Evolutionary conservation across 2,888 invertebrate genomes (phyloP).

Genomic region (Oscheius onirici): DNA sequence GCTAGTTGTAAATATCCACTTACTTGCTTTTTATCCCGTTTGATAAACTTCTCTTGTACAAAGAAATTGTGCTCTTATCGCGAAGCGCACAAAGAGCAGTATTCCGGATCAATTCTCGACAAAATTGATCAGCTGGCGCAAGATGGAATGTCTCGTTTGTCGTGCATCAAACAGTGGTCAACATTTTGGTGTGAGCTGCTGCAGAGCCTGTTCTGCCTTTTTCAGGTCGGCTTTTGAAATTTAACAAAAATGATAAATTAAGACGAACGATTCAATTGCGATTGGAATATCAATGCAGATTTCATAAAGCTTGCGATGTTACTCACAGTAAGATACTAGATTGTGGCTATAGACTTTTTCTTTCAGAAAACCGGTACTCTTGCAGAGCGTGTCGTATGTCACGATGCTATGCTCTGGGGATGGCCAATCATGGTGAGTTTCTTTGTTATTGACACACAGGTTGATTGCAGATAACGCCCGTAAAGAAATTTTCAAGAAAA

Average conservation of each 20-base stretch:
- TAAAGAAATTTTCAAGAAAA: neutral
- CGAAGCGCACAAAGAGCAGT: neutral
- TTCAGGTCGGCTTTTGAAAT: constrained; percentile 18
- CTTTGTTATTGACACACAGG: neutral
- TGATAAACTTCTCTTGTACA: neutral
- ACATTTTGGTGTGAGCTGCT: constrained; percentile 51
- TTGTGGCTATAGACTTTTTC: too few relatives aligned
- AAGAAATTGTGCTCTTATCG: constrained; percentile 15
- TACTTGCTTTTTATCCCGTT: neutral
- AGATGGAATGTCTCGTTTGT: constrained; percentile 45
- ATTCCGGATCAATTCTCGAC: neutral
- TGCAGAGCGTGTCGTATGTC: constrained; percentile 47
- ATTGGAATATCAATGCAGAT: constrained; percentile 45
- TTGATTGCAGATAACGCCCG: neutral
- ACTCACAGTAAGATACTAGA: constrained; percentile 52
- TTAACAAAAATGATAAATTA: too few relatives aligned
- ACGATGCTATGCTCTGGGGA: constrained; percentile 46
- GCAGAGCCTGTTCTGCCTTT: constrained; percentile 55
- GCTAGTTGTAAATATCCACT: neutral
- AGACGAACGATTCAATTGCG: constrained; percentile 39
- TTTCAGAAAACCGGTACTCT: constrained; percentile 52
- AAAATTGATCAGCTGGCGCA: neutral
- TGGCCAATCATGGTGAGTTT: constrained; percentile 45
- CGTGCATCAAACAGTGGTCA: constrained; percentile 45
- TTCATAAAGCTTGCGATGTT: constrained; percentile 46